These are phyloP conservation scores for Drosophila kurseongensis DNA, from an alignment of 1,140 invertebrate genomes.

Conservation along the genomic window DNA sequence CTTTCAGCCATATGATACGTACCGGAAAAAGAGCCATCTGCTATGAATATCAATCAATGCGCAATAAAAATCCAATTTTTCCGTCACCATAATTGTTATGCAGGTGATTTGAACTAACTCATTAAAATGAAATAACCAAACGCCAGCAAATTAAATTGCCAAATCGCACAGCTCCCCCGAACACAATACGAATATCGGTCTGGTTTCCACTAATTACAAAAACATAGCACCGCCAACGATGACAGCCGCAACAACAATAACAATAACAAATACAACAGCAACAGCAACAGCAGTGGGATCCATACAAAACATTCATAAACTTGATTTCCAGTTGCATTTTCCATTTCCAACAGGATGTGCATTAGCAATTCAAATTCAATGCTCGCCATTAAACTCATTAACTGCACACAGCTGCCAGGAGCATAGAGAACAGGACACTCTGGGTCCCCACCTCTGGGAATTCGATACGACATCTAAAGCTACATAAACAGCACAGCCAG, in stretches of 20 bases:
- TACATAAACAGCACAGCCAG: slow-evolving; percentile 31
- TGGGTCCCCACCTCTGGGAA: slow-evolving; percentile 11
- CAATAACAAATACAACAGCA: slow-evolving; percentile 12
- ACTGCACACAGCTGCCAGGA: slow-evolving; percentile 69
- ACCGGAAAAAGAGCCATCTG: slow-evolving; percentile 26
- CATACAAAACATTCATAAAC: slow-evolving; percentile 68
- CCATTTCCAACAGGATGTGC: slow-evolving; percentile 60
- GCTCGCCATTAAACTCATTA: slow-evolving; percentile 80
- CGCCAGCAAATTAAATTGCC: slow-evolving; percentile 45
- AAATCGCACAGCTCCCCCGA: slow-evolving; percentile 16
- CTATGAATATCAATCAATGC: slow-evolving; percentile 32
- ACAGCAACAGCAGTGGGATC: slow-evolving; percentile 13
- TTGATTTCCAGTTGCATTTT: slow-evolving; percentile 71
- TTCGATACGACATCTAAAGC: slow-evolving; percentile 25
- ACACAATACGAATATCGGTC: slow-evolving; percentile 30
- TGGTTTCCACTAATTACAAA: slow-evolving; percentile 47
- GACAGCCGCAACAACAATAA: slow-evolving; percentile 11
- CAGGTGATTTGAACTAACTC: slow-evolving; percentile 43
- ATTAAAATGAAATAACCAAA: slow-evolving; percentile 51
- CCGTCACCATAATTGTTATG: slow-evolving; percentile 45
- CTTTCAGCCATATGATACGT: not conserved
- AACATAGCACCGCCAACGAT: slow-evolving; percentile 24
- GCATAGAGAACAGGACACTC: not conserved
- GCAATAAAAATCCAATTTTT: slow-evolving; percentile 33
- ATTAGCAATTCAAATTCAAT: slow-evolving; percentile 83